Evolutionary conservation across 92 coral and sea anemone genomes (phyloP).

Genomic region (Phenganax marumi): DNA sequence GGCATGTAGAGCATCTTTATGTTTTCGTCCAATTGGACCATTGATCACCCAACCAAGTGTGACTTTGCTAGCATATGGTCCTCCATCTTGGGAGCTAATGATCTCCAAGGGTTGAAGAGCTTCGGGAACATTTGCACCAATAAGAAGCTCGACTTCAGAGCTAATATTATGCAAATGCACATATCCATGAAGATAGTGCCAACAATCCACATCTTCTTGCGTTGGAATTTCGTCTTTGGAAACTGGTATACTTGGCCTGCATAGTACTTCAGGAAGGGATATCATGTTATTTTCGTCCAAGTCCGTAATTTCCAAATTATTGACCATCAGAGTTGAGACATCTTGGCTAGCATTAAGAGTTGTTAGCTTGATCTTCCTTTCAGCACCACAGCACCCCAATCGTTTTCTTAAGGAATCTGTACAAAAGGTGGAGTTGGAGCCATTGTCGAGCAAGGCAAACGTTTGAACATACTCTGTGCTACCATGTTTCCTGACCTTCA

Average conservation of each 20-base stretch:
- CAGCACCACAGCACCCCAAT: neutral
- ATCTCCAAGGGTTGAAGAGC: conserved; percentile 48
- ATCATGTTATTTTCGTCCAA: neutral
- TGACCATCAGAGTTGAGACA: neutral
- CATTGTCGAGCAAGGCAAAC: conserved; percentile 12
- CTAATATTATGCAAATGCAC: neutral
- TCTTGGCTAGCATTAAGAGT: neutral
- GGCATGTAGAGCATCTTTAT: neutral
- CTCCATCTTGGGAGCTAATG: conserved; percentile 37
- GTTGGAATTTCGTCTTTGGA: conserved; percentile 11
- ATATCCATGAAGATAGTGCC: conserved; percentile 29
- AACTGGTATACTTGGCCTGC: conserved; percentile 7
- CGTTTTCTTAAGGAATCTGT: neutral
- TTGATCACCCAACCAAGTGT: conserved; percentile 58
- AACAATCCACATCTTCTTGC: conserved; percentile 43
- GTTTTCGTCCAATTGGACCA: conserved; percentile 57
- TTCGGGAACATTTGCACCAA: conserved; percentile 55
- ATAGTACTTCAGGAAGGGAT: neutral
- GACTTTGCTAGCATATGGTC: conserved; percentile 53
- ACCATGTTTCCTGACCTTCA: neutral
- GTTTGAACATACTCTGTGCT: neutral
- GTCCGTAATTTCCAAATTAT: neutral
- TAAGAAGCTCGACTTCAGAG: conserved; percentile 40
- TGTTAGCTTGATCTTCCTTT: neutral
- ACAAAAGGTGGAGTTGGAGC: conserved; percentile 12